Evolutionary conservation across 2,113 vertebrate genomes (phyloP).

Genomic region (Synchiropus splendidus): DNA sequence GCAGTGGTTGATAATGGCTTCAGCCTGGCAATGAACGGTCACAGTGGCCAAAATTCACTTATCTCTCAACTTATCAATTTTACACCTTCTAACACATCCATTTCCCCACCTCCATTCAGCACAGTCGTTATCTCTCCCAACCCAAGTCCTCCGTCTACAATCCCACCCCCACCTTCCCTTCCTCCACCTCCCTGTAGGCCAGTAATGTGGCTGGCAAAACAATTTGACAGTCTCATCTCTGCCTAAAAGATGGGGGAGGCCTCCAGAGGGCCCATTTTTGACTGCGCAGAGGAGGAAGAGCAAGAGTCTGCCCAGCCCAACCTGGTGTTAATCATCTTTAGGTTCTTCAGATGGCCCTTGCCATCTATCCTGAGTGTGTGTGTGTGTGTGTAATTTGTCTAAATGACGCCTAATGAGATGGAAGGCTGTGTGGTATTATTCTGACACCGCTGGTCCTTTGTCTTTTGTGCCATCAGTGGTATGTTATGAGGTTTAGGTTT

Average conservation of each 20-base stretch:
- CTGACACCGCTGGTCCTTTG: constrained; percentile 79
- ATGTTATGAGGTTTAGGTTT: constrained; percentile 45
- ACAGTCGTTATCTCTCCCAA: constrained; percentile 45
- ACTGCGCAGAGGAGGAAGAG: constrained; percentile 85
- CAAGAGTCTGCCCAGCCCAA: constrained; percentile 77
- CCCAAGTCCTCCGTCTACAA: constrained; percentile 13
- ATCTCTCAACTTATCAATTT: constrained; percentile 84
- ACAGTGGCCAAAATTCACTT: constrained; percentile 30
- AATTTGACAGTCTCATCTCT: constrained; percentile 95
- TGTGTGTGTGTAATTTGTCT: constrained; percentile 29
- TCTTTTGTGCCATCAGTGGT: constrained; percentile 69
- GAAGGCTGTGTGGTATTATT: constrained; percentile 75
- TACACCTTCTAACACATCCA: constrained; percentile 77
- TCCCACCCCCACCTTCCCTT: constrained; percentile 61
- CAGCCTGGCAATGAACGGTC: too few relatives aligned
- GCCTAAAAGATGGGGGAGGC: constrained; percentile 77
- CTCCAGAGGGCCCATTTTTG: constrained; percentile 82
- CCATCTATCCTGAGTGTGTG: constrained; percentile 65
- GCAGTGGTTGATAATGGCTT: too few relatives aligned
- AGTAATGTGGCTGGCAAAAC: constrained; percentile 93
- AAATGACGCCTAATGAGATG: constrained; percentile 87
- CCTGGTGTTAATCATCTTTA: constrained; percentile 94
- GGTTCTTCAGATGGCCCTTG: constrained; percentile 77
- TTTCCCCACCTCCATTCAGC: constrained; percentile 48
- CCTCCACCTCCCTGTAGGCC: constrained; percentile 75